A percentile compares a stretch with the other conserved stretches of the same genome.
Evolutionary conservation across 2,113 vertebrate genomes (phyloP).

Genomic region (Neogale vison): DNA sequence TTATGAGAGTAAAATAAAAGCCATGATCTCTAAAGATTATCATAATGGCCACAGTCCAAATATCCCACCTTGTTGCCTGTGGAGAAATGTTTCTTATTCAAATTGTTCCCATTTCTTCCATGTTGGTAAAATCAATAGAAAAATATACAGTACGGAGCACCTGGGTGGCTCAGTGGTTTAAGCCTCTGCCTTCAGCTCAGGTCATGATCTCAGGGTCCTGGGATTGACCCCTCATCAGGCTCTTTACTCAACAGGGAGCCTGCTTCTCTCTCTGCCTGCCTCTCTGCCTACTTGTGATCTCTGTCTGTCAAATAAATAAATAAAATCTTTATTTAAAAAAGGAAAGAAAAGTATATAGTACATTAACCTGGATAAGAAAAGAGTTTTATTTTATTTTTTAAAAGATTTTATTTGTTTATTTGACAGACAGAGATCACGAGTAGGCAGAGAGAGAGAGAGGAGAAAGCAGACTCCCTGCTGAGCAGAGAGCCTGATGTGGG

Average conservation of each 20-base stretch:
- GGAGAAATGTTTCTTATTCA: neutral
- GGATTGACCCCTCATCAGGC: neutral
- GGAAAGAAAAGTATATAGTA: too few species aligned
- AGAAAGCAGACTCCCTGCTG: too few species aligned
- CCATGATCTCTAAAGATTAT: neutral
- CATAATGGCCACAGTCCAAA: neutral
- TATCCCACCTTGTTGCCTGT: neutral
- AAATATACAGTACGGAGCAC: neutral
- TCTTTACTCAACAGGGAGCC: too few species aligned
- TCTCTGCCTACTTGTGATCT: too few species aligned
- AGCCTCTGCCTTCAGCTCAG: neutral
- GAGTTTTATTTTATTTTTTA: too few species aligned
- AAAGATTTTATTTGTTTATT: too few species aligned
- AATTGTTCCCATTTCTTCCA: neutral
- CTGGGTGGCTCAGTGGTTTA: neutral
- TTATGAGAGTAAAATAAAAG: constrained; percentile 41
- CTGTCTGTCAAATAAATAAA: too few species aligned
- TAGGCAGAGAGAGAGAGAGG: too few species aligned
- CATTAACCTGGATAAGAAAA: too few species aligned
- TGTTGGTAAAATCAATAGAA: neutral
- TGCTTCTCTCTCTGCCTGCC: neutral
- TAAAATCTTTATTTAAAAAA: too few species aligned
- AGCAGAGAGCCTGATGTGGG: too few species aligned
- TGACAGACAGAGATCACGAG: too few species aligned
- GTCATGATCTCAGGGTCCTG: neutral